Conservation (phyloP, 2,888 invertebrate genomes). For the Eristalis intricaria region DNA sequence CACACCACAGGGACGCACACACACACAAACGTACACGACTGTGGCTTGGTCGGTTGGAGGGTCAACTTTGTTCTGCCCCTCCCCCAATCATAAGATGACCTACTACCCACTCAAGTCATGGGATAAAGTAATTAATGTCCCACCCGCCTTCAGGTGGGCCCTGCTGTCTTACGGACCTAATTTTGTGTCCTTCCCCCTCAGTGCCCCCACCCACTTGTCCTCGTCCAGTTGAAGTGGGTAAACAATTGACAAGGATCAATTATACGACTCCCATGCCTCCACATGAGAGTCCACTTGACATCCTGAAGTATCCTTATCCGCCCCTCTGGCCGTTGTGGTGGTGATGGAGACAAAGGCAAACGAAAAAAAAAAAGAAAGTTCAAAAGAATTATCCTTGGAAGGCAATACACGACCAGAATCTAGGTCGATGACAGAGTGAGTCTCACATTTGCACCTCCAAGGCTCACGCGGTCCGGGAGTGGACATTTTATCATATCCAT, state of each 20-base stretch:
- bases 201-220: neutral
- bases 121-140: constrained; percentile 63
- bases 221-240: constrained; percentile 24
- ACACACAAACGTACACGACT: neutral
- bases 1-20: constrained; percentile 43
- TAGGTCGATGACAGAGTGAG: constrained; percentile 50
- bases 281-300: constrained; percentile 47
- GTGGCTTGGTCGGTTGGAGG: neutral
- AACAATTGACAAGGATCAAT: constrained; percentile 70
- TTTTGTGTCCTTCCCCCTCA: constrained; percentile 17
- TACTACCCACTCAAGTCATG: constrained; percentile 45
- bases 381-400: constrained; percentile 18
- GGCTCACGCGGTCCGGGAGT: neutral
- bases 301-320: constrained; percentile 38
- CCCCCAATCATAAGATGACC: constrained; percentile 30
- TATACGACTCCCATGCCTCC: constrained; percentile 42
- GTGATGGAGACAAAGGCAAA: neutral
- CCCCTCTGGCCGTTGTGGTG: neutral
- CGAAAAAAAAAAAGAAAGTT: constrained; percentile 27
- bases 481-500: constrained; percentile 42
- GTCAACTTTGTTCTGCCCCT: neutral
- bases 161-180: constrained; percentile 52
- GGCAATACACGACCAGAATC: neutral
- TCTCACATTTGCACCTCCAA: neutral
- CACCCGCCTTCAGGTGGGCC: constrained; percentile 12